These are phyloP conservation scores for Physeter macrocephalus DNA, from an alignment of 2,113 vertebrate genomes.

Conservation along the genomic window DNA sequence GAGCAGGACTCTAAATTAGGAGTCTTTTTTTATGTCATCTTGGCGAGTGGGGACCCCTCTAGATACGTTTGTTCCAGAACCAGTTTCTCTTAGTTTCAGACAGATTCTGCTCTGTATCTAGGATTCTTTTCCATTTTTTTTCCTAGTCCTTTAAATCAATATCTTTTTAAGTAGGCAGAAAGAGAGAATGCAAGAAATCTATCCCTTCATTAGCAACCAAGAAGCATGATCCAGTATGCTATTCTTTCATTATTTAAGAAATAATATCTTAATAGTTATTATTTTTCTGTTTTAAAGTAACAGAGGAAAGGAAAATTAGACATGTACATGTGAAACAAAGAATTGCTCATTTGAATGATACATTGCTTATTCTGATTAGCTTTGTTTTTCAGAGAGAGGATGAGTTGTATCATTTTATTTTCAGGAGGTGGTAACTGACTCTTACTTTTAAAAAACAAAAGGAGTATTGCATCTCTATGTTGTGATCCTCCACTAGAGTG, in stretches of 20 bases:
- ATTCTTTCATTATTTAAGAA: conserved; percentile 4
- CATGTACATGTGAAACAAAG: not conserved
- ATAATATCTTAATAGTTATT: not conserved
- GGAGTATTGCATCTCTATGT: not conserved
- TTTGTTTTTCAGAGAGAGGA: conserved; percentile 1
- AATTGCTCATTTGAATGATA: not conserved
- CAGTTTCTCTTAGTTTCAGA: not conserved
- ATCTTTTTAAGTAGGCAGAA: not conserved
- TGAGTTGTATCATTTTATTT: not conserved
- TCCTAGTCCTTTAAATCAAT: not conserved
- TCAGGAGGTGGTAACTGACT: not conserved
- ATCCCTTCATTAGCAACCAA: not conserved
- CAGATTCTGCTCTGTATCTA: not conserved
- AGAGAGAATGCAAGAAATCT: not conserved
- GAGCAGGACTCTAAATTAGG: not conserved
- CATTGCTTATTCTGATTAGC: not conserved
- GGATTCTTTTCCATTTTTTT: not conserved
- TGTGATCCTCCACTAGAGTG: not conserved
- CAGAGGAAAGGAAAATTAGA: not conserved
- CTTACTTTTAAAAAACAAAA: not conserved
- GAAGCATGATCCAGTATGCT: not conserved
- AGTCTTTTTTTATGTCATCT: not conserved
- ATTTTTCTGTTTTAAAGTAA: not conserved
- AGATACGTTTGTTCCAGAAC: not conserved
- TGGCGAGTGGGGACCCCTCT: not conserved